Evolutionary conservation across 2,113 vertebrate species (phyloP).

Genomic region (Albula goreensis): DNA sequence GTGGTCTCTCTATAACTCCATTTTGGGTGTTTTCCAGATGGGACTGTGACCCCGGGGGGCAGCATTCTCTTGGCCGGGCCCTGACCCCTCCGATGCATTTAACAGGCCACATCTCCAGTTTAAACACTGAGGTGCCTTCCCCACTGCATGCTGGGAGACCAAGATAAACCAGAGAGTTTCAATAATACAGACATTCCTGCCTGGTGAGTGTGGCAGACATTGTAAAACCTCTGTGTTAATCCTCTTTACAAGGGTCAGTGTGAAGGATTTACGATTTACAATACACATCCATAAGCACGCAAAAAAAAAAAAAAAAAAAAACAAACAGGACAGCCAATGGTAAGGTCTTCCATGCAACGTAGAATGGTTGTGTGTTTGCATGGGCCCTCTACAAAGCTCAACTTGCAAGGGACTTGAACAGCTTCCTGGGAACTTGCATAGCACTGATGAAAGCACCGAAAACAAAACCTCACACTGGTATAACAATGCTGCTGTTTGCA

Average conservation of each 20-base stretch:
- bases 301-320: not conserved
- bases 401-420: not conserved
- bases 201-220: not conserved
- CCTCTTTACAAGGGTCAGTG: not conserved
- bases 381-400: not conserved
- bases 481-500: not conserved
- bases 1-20: not conserved
- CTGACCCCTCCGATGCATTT: not conserved
- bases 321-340: not conserved
- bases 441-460: not conserved
- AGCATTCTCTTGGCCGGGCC: not conserved
- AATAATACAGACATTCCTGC: not conserved
- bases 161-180: not conserved
- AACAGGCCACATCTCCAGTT: not conserved
- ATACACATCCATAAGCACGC: not conserved
- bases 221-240: not conserved
- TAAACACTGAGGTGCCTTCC: not conserved
- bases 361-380: not conserved
- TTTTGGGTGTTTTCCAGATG: not conserved
- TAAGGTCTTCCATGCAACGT: not conserved
- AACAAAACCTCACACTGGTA: not conserved
- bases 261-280: not conserved
- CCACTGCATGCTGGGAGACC: not conserved
- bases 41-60: not conserved
- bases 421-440: not conserved